phyloP scores from a whole-genome alignment of 2,113 vertebrate genomes.

The Serilophus lunatus region DNA sequence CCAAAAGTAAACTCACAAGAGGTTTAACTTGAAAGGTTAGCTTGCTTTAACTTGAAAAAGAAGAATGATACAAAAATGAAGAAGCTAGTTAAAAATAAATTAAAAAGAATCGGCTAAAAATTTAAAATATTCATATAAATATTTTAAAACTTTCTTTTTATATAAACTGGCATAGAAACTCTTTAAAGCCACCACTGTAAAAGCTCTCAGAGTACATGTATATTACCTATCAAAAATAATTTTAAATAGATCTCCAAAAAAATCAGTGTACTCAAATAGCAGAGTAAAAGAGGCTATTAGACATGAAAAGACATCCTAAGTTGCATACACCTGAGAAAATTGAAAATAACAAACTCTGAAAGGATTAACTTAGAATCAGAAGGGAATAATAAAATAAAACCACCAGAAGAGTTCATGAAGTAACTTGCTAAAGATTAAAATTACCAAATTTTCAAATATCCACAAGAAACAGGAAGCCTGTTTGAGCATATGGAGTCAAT shows the following conservation, averaged over 20 bases:
- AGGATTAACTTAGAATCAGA: background rate
- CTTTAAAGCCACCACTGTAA: constrained; percentile 26
- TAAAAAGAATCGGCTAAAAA: constrained; percentile 36
- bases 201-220: background rate
- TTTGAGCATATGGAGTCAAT: background rate
- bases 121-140: constrained; percentile 53
- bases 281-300: background rate
- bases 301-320: background rate
- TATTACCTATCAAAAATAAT: constrained; percentile 15
- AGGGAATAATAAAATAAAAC: background rate
- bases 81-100: constrained; percentile 60
- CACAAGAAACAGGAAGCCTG: background rate
- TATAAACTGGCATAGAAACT: background rate
- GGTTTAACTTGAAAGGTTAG: constrained; percentile 43
- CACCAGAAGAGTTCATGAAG: background rate
- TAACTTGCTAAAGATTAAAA: background rate
- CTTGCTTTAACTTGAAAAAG: constrained; percentile 34
- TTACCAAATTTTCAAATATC: background rate
- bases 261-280: background rate
- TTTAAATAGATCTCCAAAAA: background rate
- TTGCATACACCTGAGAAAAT: background rate
- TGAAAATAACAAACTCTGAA: background rate
- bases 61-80: constrained; percentile 28
- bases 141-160: constrained; percentile 52
- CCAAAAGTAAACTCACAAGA: constrained; percentile 4